phyloP scores from a whole-genome alignment of 2,797 vertebrate genomes.

The Gouania willdenowi region DNA sequence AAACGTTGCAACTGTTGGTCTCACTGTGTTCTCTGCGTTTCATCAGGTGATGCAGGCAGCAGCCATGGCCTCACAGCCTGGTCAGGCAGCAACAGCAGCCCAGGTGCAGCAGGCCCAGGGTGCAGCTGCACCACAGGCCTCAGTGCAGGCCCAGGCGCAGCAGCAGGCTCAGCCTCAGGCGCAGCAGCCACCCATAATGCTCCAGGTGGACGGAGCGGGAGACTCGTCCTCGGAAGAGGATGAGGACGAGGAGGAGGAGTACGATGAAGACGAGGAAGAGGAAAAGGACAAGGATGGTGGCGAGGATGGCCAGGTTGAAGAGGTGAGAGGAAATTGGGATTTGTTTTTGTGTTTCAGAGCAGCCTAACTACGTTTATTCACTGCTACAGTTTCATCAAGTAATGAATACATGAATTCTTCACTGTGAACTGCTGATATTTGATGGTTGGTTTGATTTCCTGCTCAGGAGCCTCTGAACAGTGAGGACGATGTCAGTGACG shows the following conservation, averaged over 20 bases:
- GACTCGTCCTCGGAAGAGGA: conserved; percentile 97
- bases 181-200: conserved; percentile 86
- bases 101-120: conserved; percentile 77
- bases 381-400: too few species aligned
- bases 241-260: conserved; percentile 96
- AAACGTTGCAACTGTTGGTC: too few species aligned
- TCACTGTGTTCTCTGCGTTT: neutral
- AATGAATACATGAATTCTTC: too few species aligned
- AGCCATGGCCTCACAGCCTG: conserved; percentile 79
- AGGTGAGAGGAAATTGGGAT: conserved; percentile 78
- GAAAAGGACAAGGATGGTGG: conserved; percentile 96
- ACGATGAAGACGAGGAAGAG: conserved; percentile 97
- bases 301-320: conserved; percentile 96
- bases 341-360: too few species aligned
- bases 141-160: conserved; percentile 55
- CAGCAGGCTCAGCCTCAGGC: conserved; percentile 67
- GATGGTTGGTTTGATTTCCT: too few species aligned
- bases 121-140: too few species aligned
- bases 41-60: conserved; percentile 82
- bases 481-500: conserved; percentile 94
- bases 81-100: conserved; percentile 71
- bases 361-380: too few species aligned
- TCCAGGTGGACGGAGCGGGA: conserved; percentile 93
- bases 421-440: too few species aligned
- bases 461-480: conserved; percentile 93